Conservation (phyloP, 2,888 invertebrate species). For the Hyalella azteca region DNA sequence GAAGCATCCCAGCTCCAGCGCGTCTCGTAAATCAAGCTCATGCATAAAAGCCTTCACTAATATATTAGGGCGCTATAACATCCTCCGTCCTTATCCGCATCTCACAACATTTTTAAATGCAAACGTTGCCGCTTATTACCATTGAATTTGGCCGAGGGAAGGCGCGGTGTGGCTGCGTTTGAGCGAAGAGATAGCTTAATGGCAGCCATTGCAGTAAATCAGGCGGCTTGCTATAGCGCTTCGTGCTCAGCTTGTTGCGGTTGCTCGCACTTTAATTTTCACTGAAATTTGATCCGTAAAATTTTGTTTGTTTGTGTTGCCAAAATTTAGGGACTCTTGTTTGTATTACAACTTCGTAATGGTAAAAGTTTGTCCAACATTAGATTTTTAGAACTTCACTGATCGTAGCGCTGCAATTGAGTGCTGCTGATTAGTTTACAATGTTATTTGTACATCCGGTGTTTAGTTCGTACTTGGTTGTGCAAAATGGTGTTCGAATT, state of each 20-base stretch:
- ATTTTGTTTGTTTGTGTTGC: too few relatives aligned
- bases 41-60: conserved; percentile 35
- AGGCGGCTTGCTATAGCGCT: background rate
- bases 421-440: too few relatives aligned
- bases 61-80: conserved; percentile 25
- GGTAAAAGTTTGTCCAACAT: too few relatives aligned
- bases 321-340: too few relatives aligned
- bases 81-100: conserved; percentile 30
- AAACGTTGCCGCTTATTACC: conserved; percentile 32
- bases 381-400: too few relatives aligned
- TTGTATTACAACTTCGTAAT: too few relatives aligned
- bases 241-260: background rate
- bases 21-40: conserved; percentile 30
- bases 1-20: conserved; percentile 3
- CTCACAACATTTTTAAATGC: conserved; percentile 36
- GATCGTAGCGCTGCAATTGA: too few relatives aligned
- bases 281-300: too few relatives aligned
- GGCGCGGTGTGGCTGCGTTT: conserved; percentile 18
- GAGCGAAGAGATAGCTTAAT: conserved; percentile 37
- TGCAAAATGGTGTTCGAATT: too few relatives aligned
- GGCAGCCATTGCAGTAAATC: conserved; percentile 35
- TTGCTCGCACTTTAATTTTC: too few relatives aligned
- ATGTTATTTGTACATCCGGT: too few relatives aligned
- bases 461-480: too few relatives aligned
- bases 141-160: conserved; percentile 17